Base-by-base conservation (phyloP, 2,797 vertebrate genomes). In the Lateolabrax maculatus region DNA sequence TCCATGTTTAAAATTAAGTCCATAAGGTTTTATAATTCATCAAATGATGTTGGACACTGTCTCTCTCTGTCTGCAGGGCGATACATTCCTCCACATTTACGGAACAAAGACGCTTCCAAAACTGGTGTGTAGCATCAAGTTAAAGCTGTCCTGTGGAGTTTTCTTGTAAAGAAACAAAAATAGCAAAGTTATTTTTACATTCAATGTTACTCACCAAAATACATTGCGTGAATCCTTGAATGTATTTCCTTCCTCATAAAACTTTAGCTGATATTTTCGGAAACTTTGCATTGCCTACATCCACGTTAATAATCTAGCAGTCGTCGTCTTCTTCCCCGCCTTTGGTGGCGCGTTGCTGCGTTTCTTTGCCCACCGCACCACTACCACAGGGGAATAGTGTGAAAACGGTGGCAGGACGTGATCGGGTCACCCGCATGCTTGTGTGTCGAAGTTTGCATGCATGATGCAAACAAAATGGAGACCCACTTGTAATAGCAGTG, bases 11-110 rank as follows among this genome's bases (percentile, higher is more conserved):
- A 43, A 41, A 36, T 43, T 9, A 57, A 63, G 37, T 63, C 60
- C 76, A 57, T 57, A 19, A 70, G 55, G 66, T 27, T 43, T 60
- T n/a, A 13, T 64, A 23, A 43, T 58, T 44, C 43, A 56, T 43
- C 13, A 48, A 55, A 74, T 64, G 65, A 85, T 80, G 52, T 62
- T 75, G 43, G 4, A 51, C 68, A 68, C 75, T 75, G 72, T 70
- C 61, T 85, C 56, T 76, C 75, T 84, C 68, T 92, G 18, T 93
- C 73, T 86, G 70, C 82, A 97, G 98, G 97, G 62, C 94, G 97
- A 91, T 99, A 98, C 89, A 98, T 99, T 95, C 97, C 97, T 94
- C 98, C 97, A 95, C 98, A 99, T 86, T 91, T 98, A 94, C 95
- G 97, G 93, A 99, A 98, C 94, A 97, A 96, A 92, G 97, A 98